A percentile compares a stretch with the other conserved stretches of the same genome.
Conservation (phyloP, 2,797 vertebrate species). For the Enteromius radiatus region DNA sequence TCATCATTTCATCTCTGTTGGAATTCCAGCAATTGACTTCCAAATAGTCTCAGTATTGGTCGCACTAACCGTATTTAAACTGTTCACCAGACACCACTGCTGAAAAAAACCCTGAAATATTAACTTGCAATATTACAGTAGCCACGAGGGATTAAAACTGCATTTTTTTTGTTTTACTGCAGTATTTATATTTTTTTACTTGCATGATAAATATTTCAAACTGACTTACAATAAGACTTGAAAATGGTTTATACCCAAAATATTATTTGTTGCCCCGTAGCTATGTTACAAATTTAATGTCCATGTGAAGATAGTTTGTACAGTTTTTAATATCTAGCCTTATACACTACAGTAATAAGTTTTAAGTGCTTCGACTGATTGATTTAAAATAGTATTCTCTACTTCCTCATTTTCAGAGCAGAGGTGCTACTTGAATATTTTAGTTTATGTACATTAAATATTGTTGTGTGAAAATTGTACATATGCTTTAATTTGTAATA, state of each 20-base stretch:
- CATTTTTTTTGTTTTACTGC: conserved; percentile 12
- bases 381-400: not conserved
- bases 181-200: not conserved
- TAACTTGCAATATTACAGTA: conserved; percentile 16
- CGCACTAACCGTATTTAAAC: not conserved
- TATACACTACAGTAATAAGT: not conserved
- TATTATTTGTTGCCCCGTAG: not conserved
- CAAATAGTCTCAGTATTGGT: conserved; percentile 16
- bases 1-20: conserved; percentile 23
- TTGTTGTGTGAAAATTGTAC: not conserved
- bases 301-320: not conserved
- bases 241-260: not conserved
- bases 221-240: conserved; percentile 4
- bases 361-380: not conserved
- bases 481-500: not conserved
- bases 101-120: not conserved
- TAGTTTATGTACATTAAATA: not conserved
- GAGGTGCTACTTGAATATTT: not conserved
- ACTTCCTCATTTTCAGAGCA: not conserved
- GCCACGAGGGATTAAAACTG: not conserved
- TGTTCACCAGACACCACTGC: conserved; percentile 7
- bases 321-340: not conserved
- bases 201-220: conserved; percentile 10
- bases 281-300: not conserved
- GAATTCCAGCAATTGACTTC: conserved; percentile 27